Percentiles rank a stretch among this genome's conserved stretches.
Conservation (phyloP, 2,888 invertebrate species). For the Ethmia dodecea region DNA sequence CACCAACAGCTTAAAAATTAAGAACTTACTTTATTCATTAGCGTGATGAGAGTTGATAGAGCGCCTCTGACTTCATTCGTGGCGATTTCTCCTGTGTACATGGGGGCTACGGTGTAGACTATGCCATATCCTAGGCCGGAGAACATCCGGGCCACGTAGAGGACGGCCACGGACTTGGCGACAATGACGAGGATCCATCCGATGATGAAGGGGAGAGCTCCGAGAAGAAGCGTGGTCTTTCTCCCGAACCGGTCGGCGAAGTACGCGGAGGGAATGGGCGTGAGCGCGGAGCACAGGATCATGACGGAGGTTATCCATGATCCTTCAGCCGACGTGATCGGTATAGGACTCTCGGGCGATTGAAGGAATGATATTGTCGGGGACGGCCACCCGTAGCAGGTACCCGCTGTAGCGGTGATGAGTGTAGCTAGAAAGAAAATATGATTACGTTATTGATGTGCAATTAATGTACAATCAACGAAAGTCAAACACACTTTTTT, state of each 20-base stretch:
- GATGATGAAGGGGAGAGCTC: constrained; percentile 78
- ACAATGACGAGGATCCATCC: constrained; percentile 81
- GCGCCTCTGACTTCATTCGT: constrained; percentile 79
- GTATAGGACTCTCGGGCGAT: constrained; percentile 62
- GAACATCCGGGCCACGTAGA: constrained; percentile 79
- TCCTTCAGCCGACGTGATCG: constrained; percentile 67
- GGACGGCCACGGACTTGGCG: constrained; percentile 71
- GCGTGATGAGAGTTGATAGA: constrained; percentile 79
- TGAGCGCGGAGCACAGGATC: constrained; percentile 80
- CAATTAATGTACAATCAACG: constrained; percentile 3
- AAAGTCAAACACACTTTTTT: too few relatives aligned
- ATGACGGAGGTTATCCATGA: constrained; percentile 82
- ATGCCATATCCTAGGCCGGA: constrained; percentile 81
- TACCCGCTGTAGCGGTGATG: constrained; percentile 73
- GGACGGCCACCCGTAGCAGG: constrained; percentile 80
- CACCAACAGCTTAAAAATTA: background rate
- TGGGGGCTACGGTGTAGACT: constrained; percentile 79
- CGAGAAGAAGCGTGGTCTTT: constrained; percentile 79
- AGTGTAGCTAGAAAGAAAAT: constrained; percentile 65
- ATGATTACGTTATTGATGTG: constrained; percentile 3
- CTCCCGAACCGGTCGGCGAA: constrained; percentile 81
- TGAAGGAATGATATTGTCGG: constrained; percentile 75
- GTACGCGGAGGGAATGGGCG: constrained; percentile 79
- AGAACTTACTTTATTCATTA: constrained; percentile 72
- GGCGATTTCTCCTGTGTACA: constrained; percentile 81